Conservation (phyloP, 2,797 vertebrate species). For the Taeniopygia guttata region DNA sequence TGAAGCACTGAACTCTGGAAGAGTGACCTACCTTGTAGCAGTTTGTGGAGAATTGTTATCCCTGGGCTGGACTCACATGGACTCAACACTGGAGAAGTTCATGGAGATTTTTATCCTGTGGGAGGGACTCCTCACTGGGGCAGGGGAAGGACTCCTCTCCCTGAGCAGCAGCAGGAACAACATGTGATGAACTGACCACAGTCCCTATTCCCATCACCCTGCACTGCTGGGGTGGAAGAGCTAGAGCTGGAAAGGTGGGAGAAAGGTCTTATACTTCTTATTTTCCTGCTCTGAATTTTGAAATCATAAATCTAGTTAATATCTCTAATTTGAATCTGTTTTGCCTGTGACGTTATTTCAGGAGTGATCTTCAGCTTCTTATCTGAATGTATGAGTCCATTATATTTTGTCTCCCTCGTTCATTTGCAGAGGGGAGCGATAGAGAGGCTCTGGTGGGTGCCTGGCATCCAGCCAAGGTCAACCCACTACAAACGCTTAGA, state of each 20-base stretch:
- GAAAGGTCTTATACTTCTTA: not conserved
- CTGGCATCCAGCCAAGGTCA: not conserved
- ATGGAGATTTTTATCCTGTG: too few relatives aligned
- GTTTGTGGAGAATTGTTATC: not conserved
- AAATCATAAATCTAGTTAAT: not conserved
- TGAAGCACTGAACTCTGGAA: not conserved
- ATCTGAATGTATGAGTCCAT: rapidly evolving
- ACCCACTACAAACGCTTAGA: not conserved
- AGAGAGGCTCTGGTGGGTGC: not conserved
- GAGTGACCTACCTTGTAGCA: not conserved
- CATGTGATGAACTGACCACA: not conserved
- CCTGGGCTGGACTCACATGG: not conserved
- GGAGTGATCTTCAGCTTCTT: not conserved
- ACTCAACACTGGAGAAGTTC: not conserved
- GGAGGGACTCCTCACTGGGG: not conserved
- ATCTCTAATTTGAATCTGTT: not conserved
- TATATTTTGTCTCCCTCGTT: not conserved
- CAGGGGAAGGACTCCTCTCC: not conserved
- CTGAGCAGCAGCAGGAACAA: not conserved
- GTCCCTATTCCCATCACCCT: not conserved
- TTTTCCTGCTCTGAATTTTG: not conserved
- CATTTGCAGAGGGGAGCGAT: not conserved
- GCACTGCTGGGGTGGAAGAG: rapidly evolving
- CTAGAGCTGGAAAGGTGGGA: not conserved
- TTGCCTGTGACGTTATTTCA: not conserved